Evolutionary conservation across 2,888 invertebrate species (phyloP).

Genomic region (Drosophila affinis): DNA sequence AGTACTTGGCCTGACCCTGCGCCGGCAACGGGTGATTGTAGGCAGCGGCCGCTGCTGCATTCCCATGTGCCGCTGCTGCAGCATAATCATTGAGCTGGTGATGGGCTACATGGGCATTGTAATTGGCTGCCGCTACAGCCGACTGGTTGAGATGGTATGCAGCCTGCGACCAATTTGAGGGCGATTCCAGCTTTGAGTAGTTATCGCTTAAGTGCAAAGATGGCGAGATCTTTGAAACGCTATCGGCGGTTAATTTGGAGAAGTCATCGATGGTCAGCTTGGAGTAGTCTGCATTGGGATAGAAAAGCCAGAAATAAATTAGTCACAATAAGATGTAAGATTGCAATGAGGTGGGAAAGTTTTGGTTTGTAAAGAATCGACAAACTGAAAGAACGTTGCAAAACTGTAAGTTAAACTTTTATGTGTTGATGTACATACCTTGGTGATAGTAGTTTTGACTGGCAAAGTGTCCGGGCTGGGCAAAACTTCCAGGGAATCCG

Average conservation of each 20-base stretch:
- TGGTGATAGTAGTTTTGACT: slow-evolving; percentile 84
- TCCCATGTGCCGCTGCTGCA: slow-evolving; percentile 79
- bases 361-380: not conserved
- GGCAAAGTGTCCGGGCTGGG: slow-evolving; percentile 83
- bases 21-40: slow-evolving; percentile 82
- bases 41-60: slow-evolving; percentile 75
- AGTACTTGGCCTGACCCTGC: slow-evolving; percentile 82
- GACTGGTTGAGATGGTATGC: slow-evolving; percentile 82
- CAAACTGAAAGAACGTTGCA: not conserved
- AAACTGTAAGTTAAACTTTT: not conserved
- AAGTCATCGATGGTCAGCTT: slow-evolving; percentile 85
- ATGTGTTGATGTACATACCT: slow-evolving; percentile 80
- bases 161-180: slow-evolving; percentile 83
- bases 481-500: slow-evolving; percentile 81
- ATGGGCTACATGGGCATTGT: slow-evolving; percentile 81
- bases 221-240: slow-evolving; percentile 83
- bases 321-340: not conserved
- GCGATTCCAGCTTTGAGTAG: slow-evolving; percentile 82
- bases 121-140: slow-evolving; percentile 81
- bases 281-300: slow-evolving; percentile 84
- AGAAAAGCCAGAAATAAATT: not conserved
- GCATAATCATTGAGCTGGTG: slow-evolving; percentile 81
- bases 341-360: not conserved
- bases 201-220: slow-evolving; percentile 81
- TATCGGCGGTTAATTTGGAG: slow-evolving; percentile 84